Base-by-base conservation (phyloP, 2,113 vertebrate genomes). In the Gnathonemus longibarbis region DNA sequence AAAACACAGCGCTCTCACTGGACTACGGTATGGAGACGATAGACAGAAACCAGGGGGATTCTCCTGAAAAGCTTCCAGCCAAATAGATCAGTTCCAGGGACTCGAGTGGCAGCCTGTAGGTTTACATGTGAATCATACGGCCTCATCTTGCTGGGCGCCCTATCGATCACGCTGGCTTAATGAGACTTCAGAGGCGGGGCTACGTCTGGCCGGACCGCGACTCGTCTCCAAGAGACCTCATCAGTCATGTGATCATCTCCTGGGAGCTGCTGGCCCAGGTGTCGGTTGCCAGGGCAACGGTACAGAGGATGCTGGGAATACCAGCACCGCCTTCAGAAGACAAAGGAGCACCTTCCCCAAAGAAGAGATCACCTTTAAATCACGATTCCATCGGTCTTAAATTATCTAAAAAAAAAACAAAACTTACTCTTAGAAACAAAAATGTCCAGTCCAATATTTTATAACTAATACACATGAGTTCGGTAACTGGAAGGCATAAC, bases 241-340 rank as follows among this genome's bases (percentile, higher is more conserved):
- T 91, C 89, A 88, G 89, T 89, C 88, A 88, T 74, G 88, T 88
- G 84, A 84, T 42, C 83, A 49, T 88, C 84, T 77, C 77, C 89
- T 74, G 48, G 70, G 89, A 91, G 87, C 90, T 27, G 70, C 50
- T 49, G 70, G 46, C 86, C 85, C 50, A 91, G 90, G 87, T 92
- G 90, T 90, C 90, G 87, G 91, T 91, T 91, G 90, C 70, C 88
- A 89, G 66, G 91, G 91, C 89, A 93, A 91, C 89, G 45, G 5
- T 35, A 50, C 85, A 48, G 48, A 31, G 84, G 48, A 85, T 89
- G 42, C 88, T 85, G 88, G 48, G 52, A 88, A 90, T 58, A 49
- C 52, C 49, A 83, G 10, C 84, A 80, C 52, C 35, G 58, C 46
- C 31, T 77, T 53, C 52, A 21, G 53, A 74, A 91, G 52, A 87